Evolutionary conservation across 2,113 vertebrate species (phyloP), one percentile per base, ranked within the genome.

Genomic region (Leptobrachium leishanense): DNA sequence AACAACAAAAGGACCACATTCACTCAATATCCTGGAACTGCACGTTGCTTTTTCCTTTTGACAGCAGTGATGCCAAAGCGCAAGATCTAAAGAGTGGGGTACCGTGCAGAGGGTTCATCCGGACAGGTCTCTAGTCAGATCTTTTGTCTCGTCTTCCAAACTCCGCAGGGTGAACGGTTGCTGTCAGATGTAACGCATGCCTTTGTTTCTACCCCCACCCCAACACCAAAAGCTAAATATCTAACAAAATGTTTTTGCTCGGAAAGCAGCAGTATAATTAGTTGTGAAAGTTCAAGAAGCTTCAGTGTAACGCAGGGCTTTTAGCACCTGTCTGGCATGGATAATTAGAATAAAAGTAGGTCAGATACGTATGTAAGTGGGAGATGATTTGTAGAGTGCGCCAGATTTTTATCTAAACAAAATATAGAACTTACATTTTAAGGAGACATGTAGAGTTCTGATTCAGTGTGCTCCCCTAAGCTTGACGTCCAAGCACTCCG

Each of bases 171-270:
- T 57, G 20, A 70, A 59, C 20, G 20, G 20, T 42, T 43, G 42
- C 66, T 77, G 66, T 70, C 75, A 70, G 67, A 40, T 46, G 13
- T 69, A 77, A 77, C 54, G 11, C n/a, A 15, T 70, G 68, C 66
- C 39, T 43, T 55, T 76, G 68, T 68, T 11, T 57, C 2, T 46
- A 50, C 8, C 46, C 8, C 8, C 46, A 50, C 46, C 46, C 8
- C 46, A 50, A 43, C 20, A 65, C 43, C 73, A 74, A 64, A 50
- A 43, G 46, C 46, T 53, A 50, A 71, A 75, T 50, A 64, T 42
- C 10, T 3, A 65, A 65, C n/a, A 64, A 62, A 57, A 50, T 53
- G 57, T 9, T 11, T 65, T 2, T 75, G 3, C 13, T 41, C 11
- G 7, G 13, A n/a, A 53, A 50, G 43, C 15, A 7, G 74, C 43